Percentiles rank a stretch among this genome's conserved stretches.
These are phyloP conservation scores for Gastrophysa polygoni DNA, from an alignment of 2,888 invertebrate species.

Conservation along the genomic window DNA sequence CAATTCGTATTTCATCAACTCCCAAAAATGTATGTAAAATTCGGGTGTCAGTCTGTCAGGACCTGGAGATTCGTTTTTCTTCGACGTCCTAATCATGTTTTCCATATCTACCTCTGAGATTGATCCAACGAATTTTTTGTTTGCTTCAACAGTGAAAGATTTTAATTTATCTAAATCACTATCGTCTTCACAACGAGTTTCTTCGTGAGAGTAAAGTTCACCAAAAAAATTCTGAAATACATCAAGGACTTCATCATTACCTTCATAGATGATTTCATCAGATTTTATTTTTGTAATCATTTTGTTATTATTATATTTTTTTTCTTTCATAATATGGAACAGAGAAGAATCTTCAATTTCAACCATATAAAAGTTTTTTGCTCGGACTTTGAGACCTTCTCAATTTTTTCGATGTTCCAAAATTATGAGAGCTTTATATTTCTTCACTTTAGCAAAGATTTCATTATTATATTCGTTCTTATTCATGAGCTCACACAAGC, in stretches of 20 bases:
- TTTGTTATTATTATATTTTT: too few species aligned
- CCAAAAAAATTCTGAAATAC: not conserved
- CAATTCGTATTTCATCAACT: not conserved
- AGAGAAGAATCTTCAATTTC: too few species aligned
- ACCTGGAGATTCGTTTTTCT: not conserved
- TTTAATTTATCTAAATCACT: not conserved
- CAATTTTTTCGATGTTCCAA: too few species aligned
- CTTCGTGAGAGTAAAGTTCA: not conserved
- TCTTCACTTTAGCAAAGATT: too few species aligned
- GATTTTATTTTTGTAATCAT: too few species aligned
- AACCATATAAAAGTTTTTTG: too few species aligned
- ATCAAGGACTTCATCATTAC: not conserved
- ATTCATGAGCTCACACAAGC: too few species aligned
- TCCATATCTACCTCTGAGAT: not conserved
- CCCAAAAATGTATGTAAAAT: slow-evolving; percentile 14
- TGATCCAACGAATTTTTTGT: not conserved
- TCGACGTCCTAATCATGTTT: not conserved
- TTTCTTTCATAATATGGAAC: too few species aligned
- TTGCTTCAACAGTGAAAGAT: not conserved
- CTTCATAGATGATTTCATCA: not conserved
- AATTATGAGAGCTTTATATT: too few species aligned
- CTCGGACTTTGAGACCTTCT: too few species aligned
- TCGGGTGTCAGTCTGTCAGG: slow-evolving; percentile 5
- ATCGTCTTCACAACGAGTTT: not conserved
- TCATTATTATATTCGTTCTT: too few species aligned